Percentiles rank a stretch among this genome's conserved stretches.
Conservation (phyloP, 1,140 invertebrate genomes). For the Drosophila sechellia region DNA sequence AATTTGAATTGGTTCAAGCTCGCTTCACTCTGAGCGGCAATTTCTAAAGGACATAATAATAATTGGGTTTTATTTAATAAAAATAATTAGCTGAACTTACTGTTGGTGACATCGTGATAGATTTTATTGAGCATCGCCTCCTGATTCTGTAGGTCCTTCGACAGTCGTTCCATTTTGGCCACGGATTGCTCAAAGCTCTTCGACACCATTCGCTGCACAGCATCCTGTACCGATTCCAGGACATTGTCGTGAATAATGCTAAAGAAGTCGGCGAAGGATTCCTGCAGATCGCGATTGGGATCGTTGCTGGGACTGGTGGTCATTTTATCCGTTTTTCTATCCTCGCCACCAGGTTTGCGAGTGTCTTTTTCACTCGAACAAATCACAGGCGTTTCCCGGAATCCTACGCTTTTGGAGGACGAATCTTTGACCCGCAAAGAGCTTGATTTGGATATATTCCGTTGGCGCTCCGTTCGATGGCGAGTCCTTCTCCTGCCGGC, state of each 20-base stretch:
- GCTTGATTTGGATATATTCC: constrained; percentile 2
- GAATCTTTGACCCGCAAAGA: not conserved
- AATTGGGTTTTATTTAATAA: not conserved
- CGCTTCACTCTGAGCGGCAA: constrained; percentile 48
- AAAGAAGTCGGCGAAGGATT: constrained; percentile 63
- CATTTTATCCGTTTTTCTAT: not conserved
- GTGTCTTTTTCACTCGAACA: constrained; percentile 2
- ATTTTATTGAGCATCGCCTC: constrained; percentile 33
- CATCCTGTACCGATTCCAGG: constrained; percentile 52
- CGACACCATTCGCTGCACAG: constrained; percentile 35
- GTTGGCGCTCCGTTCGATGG: not conserved
- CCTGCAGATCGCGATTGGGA: constrained; percentile 39
- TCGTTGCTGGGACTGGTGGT: not conserved
- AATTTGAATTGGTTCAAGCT: constrained; percentile 72
- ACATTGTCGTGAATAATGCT: constrained; percentile 66
- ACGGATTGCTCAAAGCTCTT: constrained; percentile 54
- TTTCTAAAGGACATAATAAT: constrained; percentile 39
- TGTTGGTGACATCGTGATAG: constrained; percentile 36
- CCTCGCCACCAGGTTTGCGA: not conserved
- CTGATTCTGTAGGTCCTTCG: constrained; percentile 33
- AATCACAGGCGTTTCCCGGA: constrained; percentile 28
- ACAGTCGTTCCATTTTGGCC: constrained; percentile 31
- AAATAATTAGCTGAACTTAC: constrained; percentile 39
- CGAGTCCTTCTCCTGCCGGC: not conserved
- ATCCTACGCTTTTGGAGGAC: constrained; percentile 12